Conservation (phyloP, 2,797 vertebrate genomes). For the Pseudochaenichthys georgianus region DNA sequence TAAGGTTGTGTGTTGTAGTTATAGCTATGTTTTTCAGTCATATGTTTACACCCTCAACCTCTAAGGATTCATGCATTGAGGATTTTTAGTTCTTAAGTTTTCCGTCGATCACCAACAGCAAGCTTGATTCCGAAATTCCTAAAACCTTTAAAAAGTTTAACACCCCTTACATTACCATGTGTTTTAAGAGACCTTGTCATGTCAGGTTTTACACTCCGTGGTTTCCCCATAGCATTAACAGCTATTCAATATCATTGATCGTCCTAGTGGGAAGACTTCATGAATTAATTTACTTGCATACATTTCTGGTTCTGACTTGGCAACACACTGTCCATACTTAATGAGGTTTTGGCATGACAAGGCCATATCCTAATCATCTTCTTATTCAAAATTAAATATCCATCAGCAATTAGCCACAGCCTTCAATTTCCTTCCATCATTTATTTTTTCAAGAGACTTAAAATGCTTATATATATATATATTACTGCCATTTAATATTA, state of each 20-base stretch:
- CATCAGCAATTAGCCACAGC: conserved; percentile 50
- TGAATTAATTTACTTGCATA: conserved; percentile 53
- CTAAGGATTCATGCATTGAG: conserved; percentile 1
- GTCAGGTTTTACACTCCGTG: conserved; percentile 61
- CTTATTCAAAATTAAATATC: conserved; percentile 61
- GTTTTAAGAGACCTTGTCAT: conserved; percentile 74
- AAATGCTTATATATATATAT: conserved; percentile 20
- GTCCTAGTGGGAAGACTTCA: conserved; percentile 45
- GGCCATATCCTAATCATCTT: conserved; percentile 56
- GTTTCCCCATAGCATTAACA: conserved; percentile 54
- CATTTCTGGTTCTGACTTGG: conserved; percentile 55
- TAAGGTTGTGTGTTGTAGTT: conserved; percentile 15
- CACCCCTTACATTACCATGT: conserved; percentile 54
- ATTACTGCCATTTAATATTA: conserved; percentile 44
- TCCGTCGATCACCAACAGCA: conserved; percentile 13
- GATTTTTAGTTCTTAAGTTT: conserved; percentile 27
- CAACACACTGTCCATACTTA: conserved; percentile 55
- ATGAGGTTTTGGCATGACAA: conserved; percentile 67
- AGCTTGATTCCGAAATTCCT: conserved; percentile 14
- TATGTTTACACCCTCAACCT: conserved; percentile 17
- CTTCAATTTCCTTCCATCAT: conserved; percentile 58
- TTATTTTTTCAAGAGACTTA: conserved; percentile 53
- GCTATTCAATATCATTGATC: conserved; percentile 68
- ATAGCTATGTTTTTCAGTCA: conserved; percentile 31
- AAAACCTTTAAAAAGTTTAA: conserved; percentile 48